Evolutionary conservation across 2,113 vertebrate species (phyloP).

Genomic region (Aptenodytes patagonicus): DNA sequence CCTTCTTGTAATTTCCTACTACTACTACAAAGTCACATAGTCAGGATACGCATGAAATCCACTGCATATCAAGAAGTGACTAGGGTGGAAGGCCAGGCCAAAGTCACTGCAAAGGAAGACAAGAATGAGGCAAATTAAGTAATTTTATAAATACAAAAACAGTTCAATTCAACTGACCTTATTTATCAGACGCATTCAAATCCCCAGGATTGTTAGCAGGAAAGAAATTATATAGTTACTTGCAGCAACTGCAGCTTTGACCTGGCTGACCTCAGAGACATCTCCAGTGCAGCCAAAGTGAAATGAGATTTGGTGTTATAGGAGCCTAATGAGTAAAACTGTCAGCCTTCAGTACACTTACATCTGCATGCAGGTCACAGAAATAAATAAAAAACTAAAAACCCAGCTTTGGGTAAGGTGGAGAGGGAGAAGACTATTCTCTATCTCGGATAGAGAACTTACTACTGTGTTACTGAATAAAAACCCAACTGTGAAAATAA

Average conservation of each 20-base stretch:
- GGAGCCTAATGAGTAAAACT: background rate
- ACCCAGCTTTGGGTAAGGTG: fast-evolving
- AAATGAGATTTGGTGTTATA: background rate
- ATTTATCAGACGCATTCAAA: background rate
- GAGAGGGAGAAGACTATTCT: background rate
- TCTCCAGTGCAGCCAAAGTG: background rate
- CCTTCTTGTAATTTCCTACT: conserved; percentile 5
- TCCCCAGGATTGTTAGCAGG: background rate
- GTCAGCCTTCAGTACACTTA: background rate
- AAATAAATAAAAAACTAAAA: background rate
- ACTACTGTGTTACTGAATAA: background rate
- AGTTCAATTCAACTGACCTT: background rate
- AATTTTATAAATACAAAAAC: background rate
- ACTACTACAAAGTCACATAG: background rate
- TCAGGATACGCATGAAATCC: background rate
- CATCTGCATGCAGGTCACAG: background rate
- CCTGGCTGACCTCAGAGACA: background rate
- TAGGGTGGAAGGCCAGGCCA: background rate
- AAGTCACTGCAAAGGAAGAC: background rate
- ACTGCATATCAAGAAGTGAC: background rate
- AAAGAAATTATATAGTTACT: background rate
- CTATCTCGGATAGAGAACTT: background rate
- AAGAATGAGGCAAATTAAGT: background rate
- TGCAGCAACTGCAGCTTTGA: background rate
- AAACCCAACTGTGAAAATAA: background rate